Base-by-base conservation (phyloP, 2,113 vertebrate species). In the Dissostichus mawsoni region DNA sequence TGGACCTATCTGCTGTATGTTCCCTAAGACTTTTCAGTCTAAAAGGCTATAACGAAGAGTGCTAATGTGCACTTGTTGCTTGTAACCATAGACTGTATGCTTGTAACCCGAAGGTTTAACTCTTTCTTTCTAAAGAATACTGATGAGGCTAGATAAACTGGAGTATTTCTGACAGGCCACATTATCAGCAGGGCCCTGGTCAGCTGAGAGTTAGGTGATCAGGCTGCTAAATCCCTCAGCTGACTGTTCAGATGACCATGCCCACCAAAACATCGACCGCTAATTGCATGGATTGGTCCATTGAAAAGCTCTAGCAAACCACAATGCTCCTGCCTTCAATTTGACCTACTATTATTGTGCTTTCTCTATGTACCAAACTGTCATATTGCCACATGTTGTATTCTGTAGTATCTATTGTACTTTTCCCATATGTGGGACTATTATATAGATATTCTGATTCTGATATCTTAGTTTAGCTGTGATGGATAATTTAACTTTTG, bases 171-270 rank as follows among this genome's bases (percentile, higher is more conserved):
- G 56, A 68, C 56, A 56, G 41, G 41, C 50, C 55, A 16, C 23
- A 20, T 73, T 12, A 18, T 74, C 47, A 63, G 14, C 50, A 23
- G 45, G 66, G 23, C 11, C 18, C 65, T 0, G 0, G 23, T 74
- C 75, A 78, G 74, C 71, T 84, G 62, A 80, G 20, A 0, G 9
- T 17, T 11, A 11, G 17, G 14, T 20, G 56, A 57, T 68, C 33
- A 1, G 51, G 36, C 13, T 3, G 11, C 50, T 67, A 63, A 66
- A 63, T 68, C 57, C 50, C 33, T 64, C 51, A 73, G 58, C 58
- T 78, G 69, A 74, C 45, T 44, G 5, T 3, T 69, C 48, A 62
- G 50, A 55, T 77, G 62, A 77, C 68, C 18, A 2, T 1, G 1
- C 1, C 29, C 10, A 0, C 41, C 12, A 62, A 74, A 72, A 65